Conservation (phyloP, 2,113 vertebrate species). For the Regulus satrapa region DNA sequence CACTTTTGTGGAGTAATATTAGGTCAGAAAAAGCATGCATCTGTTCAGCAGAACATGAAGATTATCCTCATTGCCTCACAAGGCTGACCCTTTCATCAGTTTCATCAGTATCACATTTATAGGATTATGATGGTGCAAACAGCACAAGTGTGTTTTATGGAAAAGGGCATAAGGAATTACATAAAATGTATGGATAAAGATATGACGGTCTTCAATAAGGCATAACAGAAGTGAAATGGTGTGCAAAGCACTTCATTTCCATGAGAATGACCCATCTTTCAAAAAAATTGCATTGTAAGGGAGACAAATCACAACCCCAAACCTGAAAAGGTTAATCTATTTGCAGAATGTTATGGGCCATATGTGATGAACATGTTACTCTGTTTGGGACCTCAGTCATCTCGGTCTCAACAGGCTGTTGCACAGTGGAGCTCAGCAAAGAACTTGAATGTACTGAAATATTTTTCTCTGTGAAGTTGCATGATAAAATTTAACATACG, state of each 20-base stretch:
- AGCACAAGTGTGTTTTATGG: not conserved
- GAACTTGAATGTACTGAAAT: not conserved
- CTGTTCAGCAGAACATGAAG: not conserved
- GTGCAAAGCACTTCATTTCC: not conserved
- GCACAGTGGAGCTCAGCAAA: not conserved
- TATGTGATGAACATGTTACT: not conserved
- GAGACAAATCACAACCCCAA: not conserved
- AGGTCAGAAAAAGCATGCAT: not conserved
- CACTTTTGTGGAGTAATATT: not conserved
- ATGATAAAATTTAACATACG: not conserved
- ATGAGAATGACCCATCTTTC: not conserved
- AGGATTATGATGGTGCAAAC: not conserved
- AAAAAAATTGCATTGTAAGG: not conserved
- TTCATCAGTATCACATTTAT: not conserved
- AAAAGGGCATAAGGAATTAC: not conserved
- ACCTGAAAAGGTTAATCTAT: not conserved
- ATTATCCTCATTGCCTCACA: not conserved
- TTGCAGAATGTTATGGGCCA: not conserved
- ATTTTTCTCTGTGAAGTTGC: not conserved
- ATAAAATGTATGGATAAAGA: not conserved
- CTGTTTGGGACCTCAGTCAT: not conserved
- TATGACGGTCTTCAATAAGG: not conserved
- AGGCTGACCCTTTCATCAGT: not conserved
- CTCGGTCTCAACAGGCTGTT: not conserved
- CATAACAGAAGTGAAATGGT: not conserved